These are phyloP conservation scores for Pitangus sulphuratus DNA, from an alignment of 2,797 vertebrate genomes.

Conservation along the genomic window DNA sequence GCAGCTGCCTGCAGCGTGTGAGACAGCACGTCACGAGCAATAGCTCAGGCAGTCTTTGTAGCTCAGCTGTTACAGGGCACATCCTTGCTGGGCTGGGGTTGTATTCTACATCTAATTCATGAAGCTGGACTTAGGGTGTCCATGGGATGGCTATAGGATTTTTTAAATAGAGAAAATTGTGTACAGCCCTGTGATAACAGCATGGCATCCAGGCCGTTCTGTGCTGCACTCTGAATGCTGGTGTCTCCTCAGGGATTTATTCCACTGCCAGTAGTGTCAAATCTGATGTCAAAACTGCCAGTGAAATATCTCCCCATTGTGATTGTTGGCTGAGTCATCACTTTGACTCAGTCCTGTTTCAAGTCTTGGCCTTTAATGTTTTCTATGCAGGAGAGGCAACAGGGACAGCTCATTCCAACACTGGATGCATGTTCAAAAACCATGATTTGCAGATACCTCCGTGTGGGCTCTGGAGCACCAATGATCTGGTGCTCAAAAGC, in stretches of 20 bases:
- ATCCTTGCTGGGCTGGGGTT: not conserved
- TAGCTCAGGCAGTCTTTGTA: not conserved
- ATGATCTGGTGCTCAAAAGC: not conserved
- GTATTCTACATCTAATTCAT: not conserved
- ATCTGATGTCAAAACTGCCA: not conserved
- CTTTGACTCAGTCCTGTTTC: not conserved
- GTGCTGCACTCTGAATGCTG: not conserved
- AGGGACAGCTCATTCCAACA: not conserved
- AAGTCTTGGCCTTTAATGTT: not conserved
- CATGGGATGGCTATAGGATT: not conserved
- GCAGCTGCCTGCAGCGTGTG: not conserved
- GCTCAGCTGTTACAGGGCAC: not conserved
- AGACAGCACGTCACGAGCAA: not conserved
- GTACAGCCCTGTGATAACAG: not conserved
- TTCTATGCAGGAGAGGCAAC: not conserved
- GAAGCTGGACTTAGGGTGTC: not conserved
- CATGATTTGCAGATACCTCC: fast-evolving
- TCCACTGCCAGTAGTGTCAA: not conserved
- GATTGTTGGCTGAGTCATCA: not conserved
- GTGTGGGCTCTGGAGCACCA: not conserved
- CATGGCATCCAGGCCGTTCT: fast-evolving
- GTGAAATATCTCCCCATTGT: not conserved
- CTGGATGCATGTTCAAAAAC: not conserved
- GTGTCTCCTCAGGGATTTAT: not conserved
- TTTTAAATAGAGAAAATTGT: not conserved